Percentiles rank a stretch among this genome's conserved stretches.
phyloP scores from a whole-genome alignment of 2,113 vertebrate species.

The Colinus virginianus region DNA sequence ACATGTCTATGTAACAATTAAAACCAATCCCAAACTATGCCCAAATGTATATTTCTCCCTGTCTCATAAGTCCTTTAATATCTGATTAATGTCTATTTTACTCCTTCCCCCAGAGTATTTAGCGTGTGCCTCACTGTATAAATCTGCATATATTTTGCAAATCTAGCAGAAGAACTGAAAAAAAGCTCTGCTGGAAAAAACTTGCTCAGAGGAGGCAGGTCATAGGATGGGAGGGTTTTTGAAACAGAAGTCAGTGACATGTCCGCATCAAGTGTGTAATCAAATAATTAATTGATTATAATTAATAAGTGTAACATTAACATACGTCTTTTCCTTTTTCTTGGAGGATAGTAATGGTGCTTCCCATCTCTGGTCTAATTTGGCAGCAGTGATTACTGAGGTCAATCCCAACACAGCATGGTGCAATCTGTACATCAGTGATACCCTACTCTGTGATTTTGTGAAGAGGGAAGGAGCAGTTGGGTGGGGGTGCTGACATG shows the following conservation, averaged over 20 bases:
- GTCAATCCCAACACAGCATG: neutral
- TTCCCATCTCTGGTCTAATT: neutral
- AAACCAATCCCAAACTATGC: neutral
- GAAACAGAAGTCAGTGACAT: neutral
- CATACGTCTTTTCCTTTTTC: neutral
- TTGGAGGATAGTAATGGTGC: neutral
- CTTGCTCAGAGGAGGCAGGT: neutral
- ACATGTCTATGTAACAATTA: neutral
- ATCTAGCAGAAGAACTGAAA: slow-evolving; percentile 31
- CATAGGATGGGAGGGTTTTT: neutral
- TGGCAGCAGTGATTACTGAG: neutral
- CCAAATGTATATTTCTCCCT: slow-evolving; percentile 33
- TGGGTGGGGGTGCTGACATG: neutral
- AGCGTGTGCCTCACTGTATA: slow-evolving; percentile 51
- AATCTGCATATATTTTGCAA: slow-evolving; percentile 74
- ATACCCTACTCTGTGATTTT: neutral
- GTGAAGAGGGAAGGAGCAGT: neutral
- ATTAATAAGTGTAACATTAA: neutral
- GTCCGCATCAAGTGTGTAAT: neutral
- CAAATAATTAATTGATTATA: neutral
- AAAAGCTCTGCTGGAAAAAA: neutral
- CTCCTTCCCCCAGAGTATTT: slow-evolving; percentile 52
- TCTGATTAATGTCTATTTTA: slow-evolving; percentile 69
- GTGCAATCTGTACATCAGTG: neutral
- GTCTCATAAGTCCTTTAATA: slow-evolving; percentile 65